phyloP scores from a whole-genome alignment of 1,140 invertebrate genomes.

The Ceratoteleas bidentatus region DNA sequence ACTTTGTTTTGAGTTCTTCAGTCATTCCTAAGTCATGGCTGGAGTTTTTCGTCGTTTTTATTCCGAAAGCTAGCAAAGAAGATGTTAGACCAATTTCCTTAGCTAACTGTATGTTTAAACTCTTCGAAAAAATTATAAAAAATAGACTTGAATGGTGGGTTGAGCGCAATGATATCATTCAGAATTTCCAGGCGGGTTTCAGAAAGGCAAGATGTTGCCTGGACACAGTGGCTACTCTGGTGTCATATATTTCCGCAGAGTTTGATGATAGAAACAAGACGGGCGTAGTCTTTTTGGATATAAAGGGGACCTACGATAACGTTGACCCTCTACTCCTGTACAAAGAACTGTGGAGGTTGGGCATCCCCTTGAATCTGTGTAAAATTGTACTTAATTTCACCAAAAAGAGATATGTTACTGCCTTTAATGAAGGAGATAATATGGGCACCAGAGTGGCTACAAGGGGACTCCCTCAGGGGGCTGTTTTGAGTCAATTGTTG shows the following conservation, averaged over 20 bases:
- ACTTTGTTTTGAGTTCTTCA: background rate
- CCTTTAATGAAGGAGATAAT: too few species aligned
- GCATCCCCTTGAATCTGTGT: background rate
- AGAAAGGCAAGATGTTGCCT: background rate
- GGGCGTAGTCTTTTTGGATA: constrained; percentile 32
- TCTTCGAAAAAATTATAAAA: background rate
- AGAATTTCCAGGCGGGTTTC: background rate
- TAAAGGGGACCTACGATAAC: constrained; percentile 43
- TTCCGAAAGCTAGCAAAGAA: background rate
- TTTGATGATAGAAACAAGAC: constrained; percentile 19
- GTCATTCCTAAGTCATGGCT: background rate
- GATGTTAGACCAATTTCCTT: background rate
- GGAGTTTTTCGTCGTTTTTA: background rate
- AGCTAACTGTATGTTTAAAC: background rate
- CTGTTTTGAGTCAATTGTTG: too few species aligned
- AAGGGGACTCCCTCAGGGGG: too few species aligned
- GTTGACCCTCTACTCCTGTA: constrained; percentile 38
- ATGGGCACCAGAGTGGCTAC: too few species aligned
- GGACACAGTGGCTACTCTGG: constrained; percentile 2
- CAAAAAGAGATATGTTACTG: too few species aligned
- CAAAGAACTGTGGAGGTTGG: constrained; percentile 9
- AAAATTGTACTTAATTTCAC: too few species aligned
- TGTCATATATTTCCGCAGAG: constrained; percentile 3
- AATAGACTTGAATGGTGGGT: background rate
- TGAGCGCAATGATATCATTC: background rate